Conservation (phyloP, 1,140 invertebrate species). For the Caenorhabditis remanei region DNA sequence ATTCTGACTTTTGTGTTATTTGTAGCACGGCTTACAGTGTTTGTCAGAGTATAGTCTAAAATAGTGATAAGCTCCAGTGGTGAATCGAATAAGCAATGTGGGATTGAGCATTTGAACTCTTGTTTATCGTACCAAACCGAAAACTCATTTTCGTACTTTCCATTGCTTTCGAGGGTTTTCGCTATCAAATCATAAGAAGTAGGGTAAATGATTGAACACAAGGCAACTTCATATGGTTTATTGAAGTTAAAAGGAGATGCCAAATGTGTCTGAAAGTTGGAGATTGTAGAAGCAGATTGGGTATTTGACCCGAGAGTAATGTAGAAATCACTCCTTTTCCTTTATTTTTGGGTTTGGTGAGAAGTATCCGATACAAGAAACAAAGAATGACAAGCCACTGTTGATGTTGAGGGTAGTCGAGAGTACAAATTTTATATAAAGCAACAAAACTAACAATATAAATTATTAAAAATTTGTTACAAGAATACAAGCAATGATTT, state of each 20-base stretch:
- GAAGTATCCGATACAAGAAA: not conserved
- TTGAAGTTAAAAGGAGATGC: not conserved
- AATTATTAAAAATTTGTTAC: not conserved
- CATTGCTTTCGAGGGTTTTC: not conserved
- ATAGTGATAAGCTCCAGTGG: not conserved
- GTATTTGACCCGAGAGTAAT: not conserved
- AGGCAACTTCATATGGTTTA: not conserved
- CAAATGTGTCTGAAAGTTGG: not conserved
- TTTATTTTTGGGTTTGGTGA: conserved; percentile 10
- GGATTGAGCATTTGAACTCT: not conserved
- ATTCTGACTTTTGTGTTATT: not conserved
- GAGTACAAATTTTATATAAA: conserved; percentile 6
- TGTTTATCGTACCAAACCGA: not conserved
- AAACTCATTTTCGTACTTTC: conserved; percentile 1
- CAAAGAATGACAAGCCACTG: conserved; percentile 1
- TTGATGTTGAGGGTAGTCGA: not conserved
- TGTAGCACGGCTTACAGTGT: not conserved
- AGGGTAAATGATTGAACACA: not conserved
- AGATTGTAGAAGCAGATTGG: not conserved
- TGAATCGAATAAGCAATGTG: not conserved
- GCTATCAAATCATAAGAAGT: conserved; percentile 1
- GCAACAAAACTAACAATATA: conserved; percentile 7
- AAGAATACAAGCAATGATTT: not conserved
- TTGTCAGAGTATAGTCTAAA: not conserved
- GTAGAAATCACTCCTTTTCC: not conserved